These are phyloP conservation scores for Troglohyphantes excavatus DNA, from an alignment of 2,888 invertebrate species.

Conservation along the genomic window DNA sequence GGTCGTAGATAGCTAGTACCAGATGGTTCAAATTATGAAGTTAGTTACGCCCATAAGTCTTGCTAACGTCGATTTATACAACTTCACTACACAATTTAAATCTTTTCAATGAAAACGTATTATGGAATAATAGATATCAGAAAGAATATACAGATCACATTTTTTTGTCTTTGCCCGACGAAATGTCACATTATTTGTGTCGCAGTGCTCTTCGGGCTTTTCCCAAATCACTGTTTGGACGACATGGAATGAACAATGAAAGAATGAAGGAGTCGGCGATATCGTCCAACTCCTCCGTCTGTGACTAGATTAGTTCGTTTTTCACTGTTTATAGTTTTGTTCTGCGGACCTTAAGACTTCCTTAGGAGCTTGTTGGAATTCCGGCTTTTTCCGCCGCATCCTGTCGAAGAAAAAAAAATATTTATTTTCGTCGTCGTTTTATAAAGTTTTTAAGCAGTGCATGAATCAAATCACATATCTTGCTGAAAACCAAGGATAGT, in stretches of 20 bases:
- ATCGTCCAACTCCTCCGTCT: not conserved
- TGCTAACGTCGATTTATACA: no score
- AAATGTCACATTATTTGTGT: not conserved
- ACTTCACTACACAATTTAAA: no score
- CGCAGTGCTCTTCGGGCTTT: not conserved
- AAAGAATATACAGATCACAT: constrained; percentile 72
- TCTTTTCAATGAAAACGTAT: constrained; percentile 33
- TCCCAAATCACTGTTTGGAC: constrained; percentile 1
- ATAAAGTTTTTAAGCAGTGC: no score
- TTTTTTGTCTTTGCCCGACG: constrained; percentile 31
- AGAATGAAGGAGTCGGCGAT: not conserved
- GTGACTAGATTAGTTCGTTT: constrained; percentile 58
- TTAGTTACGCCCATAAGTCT: no score
- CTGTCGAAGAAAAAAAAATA: constrained; percentile 25
- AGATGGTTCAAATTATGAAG: no score
- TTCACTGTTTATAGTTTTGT: not conserved
- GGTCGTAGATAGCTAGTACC: no score
- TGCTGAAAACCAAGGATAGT: no score
- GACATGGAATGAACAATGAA: not conserved
- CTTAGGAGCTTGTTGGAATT: constrained; percentile 67
- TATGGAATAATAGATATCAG: constrained; percentile 58
- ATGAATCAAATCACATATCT: no score
- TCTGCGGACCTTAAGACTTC: constrained; percentile 20
- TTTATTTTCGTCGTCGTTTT: no score
- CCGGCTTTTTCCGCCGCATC: constrained; percentile 72